Evolutionary conservation across 2,888 invertebrate species (phyloP).

Genomic region (Metopia argyrocephala): DNA sequence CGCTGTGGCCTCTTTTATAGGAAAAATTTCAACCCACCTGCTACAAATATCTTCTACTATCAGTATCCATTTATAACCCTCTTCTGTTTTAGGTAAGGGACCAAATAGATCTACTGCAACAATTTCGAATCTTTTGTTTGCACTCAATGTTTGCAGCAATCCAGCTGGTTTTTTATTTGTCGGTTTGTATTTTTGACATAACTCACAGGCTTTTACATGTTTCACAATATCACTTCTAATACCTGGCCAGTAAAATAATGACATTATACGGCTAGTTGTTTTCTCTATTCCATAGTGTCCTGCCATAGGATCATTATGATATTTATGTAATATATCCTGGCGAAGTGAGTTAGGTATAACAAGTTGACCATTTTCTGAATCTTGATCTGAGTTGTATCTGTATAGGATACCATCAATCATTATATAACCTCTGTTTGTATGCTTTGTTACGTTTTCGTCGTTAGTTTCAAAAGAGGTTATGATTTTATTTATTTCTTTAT

Average conservation of each 20-base stretch:
- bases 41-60: slow-evolving; percentile 49
- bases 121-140: slow-evolving; percentile 28
- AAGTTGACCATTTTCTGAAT: slow-evolving; percentile 34
- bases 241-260: slow-evolving; percentile 29
- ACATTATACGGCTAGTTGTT: slow-evolving; percentile 27
- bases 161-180: slow-evolving; percentile 19
- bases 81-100: slow-evolving; percentile 23
- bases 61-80: slow-evolving; percentile 26
- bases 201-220: slow-evolving; percentile 27
- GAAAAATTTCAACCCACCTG: slow-evolving; percentile 31
- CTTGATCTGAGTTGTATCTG: slow-evolving; percentile 4
- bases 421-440: slow-evolving; percentile 47
- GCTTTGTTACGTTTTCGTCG: slow-evolving; percentile 22
- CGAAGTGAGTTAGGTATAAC: slow-evolving; percentile 24
- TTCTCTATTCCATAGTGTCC: slow-evolving; percentile 41
- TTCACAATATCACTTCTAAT: slow-evolving; percentile 17
- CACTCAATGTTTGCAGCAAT: slow-evolving; percentile 26
- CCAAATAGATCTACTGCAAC: slow-evolving; percentile 52
- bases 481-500: slow-evolving; percentile 46
- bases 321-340: slow-evolving; percentile 16
- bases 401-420: slow-evolving; percentile 42
- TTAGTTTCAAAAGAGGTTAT: slow-evolving; percentile 26
- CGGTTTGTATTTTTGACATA: slow-evolving; percentile 28
- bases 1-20: slow-evolving; percentile 13
- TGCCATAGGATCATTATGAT: slow-evolving; percentile 24